A percentile compares a stretch with the other conserved stretches of the same genome.
phyloP scores from a whole-genome alignment of 2,888 invertebrate species.

The Melanotus villosus region DNA sequence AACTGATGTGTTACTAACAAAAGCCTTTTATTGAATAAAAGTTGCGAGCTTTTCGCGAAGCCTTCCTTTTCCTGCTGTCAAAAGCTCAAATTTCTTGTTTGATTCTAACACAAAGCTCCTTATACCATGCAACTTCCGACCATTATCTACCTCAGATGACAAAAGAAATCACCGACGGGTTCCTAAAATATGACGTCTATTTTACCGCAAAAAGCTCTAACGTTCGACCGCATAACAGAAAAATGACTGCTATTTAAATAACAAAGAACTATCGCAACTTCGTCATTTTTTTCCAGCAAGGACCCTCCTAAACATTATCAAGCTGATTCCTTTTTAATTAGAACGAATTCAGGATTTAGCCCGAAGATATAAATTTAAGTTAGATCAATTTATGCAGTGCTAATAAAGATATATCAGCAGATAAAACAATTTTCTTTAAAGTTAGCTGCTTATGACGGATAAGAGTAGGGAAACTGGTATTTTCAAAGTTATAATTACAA shows the following conservation, averaged over 20 bases:
- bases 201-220: conserved; percentile 28
- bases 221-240: conserved; percentile 26
- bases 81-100: conserved; percentile 47
- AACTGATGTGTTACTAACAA: conserved; percentile 36
- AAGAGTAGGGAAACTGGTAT: conserved; percentile 54
- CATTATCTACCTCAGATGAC: conserved; percentile 47
- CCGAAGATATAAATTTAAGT: conserved; percentile 33
- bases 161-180: conserved; percentile 39
- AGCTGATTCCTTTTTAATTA: conserved; percentile 31
- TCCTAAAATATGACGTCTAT: conserved; percentile 35
- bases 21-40: conserved; percentile 43
- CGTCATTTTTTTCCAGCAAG: conserved; percentile 10
- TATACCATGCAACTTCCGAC: conserved; percentile 44
- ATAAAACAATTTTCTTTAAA: conserved; percentile 51
- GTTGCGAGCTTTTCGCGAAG: conserved; percentile 40
- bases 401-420: conserved; percentile 50
- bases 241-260: conserved; percentile 34
- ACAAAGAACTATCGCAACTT: conserved; percentile 29
- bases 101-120: conserved; percentile 46
- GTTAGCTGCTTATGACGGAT: conserved; percentile 50
- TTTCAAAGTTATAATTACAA: conserved; percentile 65
- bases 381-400: conserved; percentile 42
- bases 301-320: conserved; percentile 3
- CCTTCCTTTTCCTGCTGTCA: conserved; percentile 47
- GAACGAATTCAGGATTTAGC: conserved; percentile 25